Conservation (phyloP, 2,797 vertebrate species). For the Glyptemys insculpta region DNA sequence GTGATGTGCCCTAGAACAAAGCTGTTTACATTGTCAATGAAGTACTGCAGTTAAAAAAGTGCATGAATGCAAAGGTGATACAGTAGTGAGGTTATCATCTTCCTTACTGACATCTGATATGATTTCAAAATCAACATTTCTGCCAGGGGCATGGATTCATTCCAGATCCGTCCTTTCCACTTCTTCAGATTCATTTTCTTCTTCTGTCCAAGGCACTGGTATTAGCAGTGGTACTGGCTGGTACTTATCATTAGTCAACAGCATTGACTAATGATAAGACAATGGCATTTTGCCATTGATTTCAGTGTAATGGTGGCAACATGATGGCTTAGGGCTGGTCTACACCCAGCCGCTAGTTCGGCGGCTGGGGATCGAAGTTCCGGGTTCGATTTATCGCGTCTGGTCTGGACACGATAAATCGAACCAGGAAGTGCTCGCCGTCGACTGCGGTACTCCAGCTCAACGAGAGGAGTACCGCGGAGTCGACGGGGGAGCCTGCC, state of each 20-base stretch:
- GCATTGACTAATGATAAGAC: neutral
- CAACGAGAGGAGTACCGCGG: too few relatives aligned
- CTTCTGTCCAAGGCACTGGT: neutral
- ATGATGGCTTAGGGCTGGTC: neutral
- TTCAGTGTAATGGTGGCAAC: neutral
- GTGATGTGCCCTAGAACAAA: neutral
- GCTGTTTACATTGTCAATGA: neutral
- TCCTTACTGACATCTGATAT: neutral
- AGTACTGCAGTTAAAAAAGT: neutral
- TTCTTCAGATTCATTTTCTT: neutral
- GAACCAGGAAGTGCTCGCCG: too few relatives aligned
- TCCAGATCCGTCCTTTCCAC: neutral
- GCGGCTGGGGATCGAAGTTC: too few relatives aligned
- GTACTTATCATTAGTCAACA: neutral
- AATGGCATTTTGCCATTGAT: neutral
- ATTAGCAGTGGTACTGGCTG: neutral
- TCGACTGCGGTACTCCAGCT: too few relatives aligned
- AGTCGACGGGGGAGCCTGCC: too few relatives aligned
- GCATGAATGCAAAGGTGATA: neutral
- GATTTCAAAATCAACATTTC: neutral
- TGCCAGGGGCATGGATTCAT: neutral
- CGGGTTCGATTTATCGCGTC: too few relatives aligned
- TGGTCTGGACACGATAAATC: too few relatives aligned
- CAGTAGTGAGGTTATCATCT: accelerated
- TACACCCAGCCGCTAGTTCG: too few relatives aligned